Base-by-base conservation (phyloP, 2,797 vertebrate genomes). In the Ispidina picta region DNA sequence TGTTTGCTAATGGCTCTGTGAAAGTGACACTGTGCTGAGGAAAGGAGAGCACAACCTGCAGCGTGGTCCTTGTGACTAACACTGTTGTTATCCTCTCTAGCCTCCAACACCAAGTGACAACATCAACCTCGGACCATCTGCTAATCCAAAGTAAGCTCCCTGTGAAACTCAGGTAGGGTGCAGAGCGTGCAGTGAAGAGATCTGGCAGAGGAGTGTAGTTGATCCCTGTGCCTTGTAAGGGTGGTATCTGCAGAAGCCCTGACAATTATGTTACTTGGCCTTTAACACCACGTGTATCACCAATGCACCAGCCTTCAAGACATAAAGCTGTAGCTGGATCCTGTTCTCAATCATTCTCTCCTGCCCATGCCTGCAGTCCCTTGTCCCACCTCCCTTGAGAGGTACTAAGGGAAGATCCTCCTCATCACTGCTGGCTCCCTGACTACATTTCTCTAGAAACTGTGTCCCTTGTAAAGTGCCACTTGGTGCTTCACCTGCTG, bases 91-190 rank as follows among this genome's bases (percentile, higher is more conserved):
- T 87, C 93, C 60, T 93, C 60, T 94, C 94, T 89, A 98, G 98
- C 87, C 97, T 92, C 59, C 92, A 73, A 92, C 97, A 12, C 80
- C 98, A 90, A 94, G 97, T 46, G 97, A 97, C 66, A 98, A 98
- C 69, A 99, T 99, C 97, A 99, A 99, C 96, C 98, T 99, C 25
- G 99, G 99, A 86, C 98, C 98, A 81, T 99, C 99, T 48, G 99
- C 98, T 80, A 99, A 99, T 95, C 99, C 99, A 91, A 98, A 99
- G 99, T 99, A 97, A 99, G 99, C 98, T 83, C 28, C 29, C 62
- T 89, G 74, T 43, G 77, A 41, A 66, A 83, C 74, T 66, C 52
- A 70, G 85, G 87, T 83, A 80, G 89, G 66, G 62, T 75, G 69
- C 33, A 68, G 63, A 56, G 63, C 2, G 2, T 14, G n/a, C 31